These are phyloP conservation scores for Bubalus kerabau DNA, from an alignment of 2,113 vertebrate species.

Conservation along the genomic window DNA sequence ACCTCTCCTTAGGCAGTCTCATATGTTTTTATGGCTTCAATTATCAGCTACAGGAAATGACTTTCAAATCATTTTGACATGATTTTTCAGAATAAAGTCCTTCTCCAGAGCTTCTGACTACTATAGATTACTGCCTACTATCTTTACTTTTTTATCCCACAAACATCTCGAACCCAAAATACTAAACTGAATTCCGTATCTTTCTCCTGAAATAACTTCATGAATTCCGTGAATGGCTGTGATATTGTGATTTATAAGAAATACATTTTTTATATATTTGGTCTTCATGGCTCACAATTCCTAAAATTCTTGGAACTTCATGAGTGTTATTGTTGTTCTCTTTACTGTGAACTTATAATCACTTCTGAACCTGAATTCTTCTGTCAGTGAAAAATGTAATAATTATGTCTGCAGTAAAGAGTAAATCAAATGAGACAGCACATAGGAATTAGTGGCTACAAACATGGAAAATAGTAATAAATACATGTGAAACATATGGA, in stretches of 20 bases:
- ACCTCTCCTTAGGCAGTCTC: neutral
- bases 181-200: neutral
- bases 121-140: neutral
- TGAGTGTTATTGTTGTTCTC: neutral
- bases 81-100: neutral
- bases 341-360: neutral
- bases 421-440: neutral
- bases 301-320: neutral
- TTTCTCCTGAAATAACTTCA: neutral
- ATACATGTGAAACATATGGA: neutral
- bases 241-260: neutral
- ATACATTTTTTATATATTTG: neutral
- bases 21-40: neutral
- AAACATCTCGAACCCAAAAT: neutral
- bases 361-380: neutral
- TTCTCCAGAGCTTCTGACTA: neutral
- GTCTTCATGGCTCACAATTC: neutral
- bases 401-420: neutral
- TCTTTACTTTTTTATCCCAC: neutral
- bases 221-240: neutral
- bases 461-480: neutral
- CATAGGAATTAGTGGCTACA: neutral
- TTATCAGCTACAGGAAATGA: neutral
- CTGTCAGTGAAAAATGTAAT: neutral
- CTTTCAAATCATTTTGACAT: neutral